A percentile compares a stretch with the other conserved stretches of the same genome.
phyloP scores from a whole-genome alignment of 2,888 invertebrate genomes.

The Orchesella flavescens region DNA sequence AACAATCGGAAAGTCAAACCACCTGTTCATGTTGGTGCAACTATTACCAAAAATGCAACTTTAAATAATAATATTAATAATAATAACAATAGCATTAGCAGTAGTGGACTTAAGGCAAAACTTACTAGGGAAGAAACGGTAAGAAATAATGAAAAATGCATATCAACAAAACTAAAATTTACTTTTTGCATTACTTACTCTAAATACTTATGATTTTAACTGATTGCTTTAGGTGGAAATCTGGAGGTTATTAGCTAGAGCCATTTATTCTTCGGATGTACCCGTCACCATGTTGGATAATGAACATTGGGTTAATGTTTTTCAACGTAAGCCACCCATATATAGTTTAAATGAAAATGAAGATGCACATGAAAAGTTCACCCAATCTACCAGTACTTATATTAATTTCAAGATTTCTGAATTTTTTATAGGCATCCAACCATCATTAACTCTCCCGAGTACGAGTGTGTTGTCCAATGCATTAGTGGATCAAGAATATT shows the following conservation, averaged over 20 bases:
- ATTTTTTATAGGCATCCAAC: constrained; percentile 41
- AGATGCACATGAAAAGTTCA: background rate
- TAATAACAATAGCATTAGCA: constrained; percentile 23
- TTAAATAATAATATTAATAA: constrained; percentile 27
- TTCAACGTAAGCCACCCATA: constrained; percentile 54
- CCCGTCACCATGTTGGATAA: constrained; percentile 59
- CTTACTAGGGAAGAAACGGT: constrained; percentile 51
- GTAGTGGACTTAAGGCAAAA: constrained; percentile 36
- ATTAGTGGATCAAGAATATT: constrained; percentile 57
- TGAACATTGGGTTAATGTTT: constrained; percentile 49
- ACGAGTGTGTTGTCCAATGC: constrained; percentile 44
- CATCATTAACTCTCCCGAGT: constrained; percentile 54
- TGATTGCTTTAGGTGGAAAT: constrained; percentile 48
- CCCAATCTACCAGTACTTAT: background rate
- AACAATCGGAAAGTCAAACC: constrained; percentile 36
- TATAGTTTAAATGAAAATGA: background rate
- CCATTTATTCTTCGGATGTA: constrained; percentile 59
- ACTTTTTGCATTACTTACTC: no score
- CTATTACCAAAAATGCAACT: constrained; percentile 51
- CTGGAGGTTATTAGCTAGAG: constrained; percentile 57
- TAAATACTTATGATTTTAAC: background rate
- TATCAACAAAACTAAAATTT: background rate
- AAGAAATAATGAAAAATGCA: constrained; percentile 1
- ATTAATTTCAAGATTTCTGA: background rate
- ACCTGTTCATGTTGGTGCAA: constrained; percentile 30